Evolutionary conservation across 2,797 vertebrate species (phyloP).

Genomic region (Corythornis leucogaster): DNA sequence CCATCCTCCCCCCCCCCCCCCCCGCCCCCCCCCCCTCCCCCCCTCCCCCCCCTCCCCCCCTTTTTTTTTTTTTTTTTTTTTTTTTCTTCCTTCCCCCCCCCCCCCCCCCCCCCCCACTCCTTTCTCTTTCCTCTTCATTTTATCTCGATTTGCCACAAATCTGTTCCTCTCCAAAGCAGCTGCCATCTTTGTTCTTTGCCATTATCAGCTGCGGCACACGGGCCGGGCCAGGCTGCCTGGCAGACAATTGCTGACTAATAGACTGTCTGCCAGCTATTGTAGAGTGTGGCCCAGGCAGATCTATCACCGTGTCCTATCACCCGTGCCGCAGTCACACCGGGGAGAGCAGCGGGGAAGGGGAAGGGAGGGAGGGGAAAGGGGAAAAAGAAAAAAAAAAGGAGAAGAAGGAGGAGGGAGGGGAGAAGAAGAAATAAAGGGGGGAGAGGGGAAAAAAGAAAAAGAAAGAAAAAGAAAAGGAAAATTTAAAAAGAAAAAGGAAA

Average conservation of each 20-base stretch:
- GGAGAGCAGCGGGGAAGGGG: neutral
- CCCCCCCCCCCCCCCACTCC: neutral
- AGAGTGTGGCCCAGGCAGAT: constrained; percentile 62
- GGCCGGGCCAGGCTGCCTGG: constrained; percentile 65
- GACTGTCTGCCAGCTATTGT: constrained; percentile 78
- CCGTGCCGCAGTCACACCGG: constrained; percentile 17
- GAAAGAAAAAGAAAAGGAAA: too few relatives aligned
- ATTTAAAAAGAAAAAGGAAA: fast-evolving
- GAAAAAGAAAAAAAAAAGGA: neutral
- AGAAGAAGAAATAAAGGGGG: too few relatives aligned
- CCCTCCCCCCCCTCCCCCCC: too few relatives aligned
- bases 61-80: neutral
- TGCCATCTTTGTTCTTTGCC: constrained; percentile 82
- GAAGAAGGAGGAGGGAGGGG: fast-evolving
- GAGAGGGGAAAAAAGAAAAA: too few relatives aligned
- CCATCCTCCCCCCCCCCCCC: too few relatives aligned
- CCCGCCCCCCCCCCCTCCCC: too few relatives aligned
- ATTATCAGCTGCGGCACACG: constrained; percentile 76
- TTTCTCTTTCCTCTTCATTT: constrained; percentile 77
- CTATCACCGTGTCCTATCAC: constrained; percentile 72
- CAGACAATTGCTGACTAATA: constrained; percentile 78
- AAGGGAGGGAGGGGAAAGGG: neutral
- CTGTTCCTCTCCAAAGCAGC: constrained; percentile 77
- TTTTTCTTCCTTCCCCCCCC: neutral
- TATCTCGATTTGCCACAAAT: constrained; percentile 81